Evolutionary conservation across 1,140 invertebrate genomes (phyloP).

Genomic region (Aleiodes sp.): DNA sequence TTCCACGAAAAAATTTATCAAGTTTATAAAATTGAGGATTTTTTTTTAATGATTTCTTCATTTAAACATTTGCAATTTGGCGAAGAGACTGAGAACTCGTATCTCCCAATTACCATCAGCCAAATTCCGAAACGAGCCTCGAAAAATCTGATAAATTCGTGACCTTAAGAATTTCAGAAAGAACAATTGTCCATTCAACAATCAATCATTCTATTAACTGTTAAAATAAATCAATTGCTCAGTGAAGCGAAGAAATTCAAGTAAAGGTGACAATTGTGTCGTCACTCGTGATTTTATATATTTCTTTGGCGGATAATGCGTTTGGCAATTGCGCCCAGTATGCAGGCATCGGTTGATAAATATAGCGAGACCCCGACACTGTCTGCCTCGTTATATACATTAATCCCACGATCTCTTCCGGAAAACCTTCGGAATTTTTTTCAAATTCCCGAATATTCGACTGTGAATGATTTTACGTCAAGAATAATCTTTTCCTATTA

Average conservation of each 20-base stretch:
- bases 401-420: not conserved
- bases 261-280: slow-evolving; percentile 1
- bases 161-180: not conserved
- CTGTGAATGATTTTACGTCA: not conserved
- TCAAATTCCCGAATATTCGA: no score
- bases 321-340: slow-evolving; percentile 48
- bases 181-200: not conserved
- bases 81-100: not conserved
- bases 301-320: slow-evolving; percentile 43
- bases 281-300: slow-evolving; percentile 1
- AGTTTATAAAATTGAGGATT: no score
- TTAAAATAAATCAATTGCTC: slow-evolving; percentile 1
- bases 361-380: slow-evolving; percentile 43
- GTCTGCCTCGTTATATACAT: slow-evolving; percentile 6
- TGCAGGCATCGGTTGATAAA: slow-evolving; percentile 47
- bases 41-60: not conserved
- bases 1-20: no score
- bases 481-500: not conserved
- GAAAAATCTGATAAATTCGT: not conserved
- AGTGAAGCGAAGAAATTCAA: not conserved
- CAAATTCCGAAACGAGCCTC: not conserved
- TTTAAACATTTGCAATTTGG: not conserved
- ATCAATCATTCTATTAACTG: not conserved
- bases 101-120: not conserved
- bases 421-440: not conserved